phyloP scores from a whole-genome alignment of 2,888 invertebrate genomes.

The Sesamia inferens region DNA sequence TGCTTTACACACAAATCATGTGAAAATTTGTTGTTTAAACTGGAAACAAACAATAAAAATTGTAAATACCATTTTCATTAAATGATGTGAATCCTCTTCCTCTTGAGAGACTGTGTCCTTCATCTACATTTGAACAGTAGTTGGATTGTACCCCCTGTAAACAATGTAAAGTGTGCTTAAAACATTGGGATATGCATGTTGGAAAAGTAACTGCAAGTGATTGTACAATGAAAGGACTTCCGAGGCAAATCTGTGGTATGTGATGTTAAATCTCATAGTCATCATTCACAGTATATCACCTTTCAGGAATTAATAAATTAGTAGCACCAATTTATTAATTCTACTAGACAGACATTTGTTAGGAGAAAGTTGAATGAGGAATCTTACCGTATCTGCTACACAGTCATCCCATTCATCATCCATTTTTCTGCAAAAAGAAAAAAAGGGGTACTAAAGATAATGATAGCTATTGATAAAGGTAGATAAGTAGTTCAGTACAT shows the following conservation, averaged over 20 bases:
- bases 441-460: background rate
- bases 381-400: constrained; percentile 78
- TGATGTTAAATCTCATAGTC: background rate
- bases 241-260: background rate
- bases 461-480: background rate
- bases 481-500: too few species aligned
- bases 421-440: constrained; percentile 78
- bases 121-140: constrained; percentile 78
- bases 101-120: constrained; percentile 86
- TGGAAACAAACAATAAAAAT: background rate
- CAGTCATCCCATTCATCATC: constrained; percentile 90
- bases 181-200: background rate
- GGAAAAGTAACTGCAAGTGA: background rate
- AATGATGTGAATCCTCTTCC: constrained; percentile 88
- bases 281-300: background rate
- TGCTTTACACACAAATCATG: background rate
- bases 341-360: background rate
- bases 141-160: constrained; percentile 72
- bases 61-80: constrained; percentile 75
- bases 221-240: background rate
- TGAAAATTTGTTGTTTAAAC: background rate
- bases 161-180: background rate
- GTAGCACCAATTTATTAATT: too few species aligned
- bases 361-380: background rate
- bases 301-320: background rate